These are phyloP conservation scores for Catharus ustulatus DNA, from an alignment of 2,797 vertebrate species.

Conservation along the genomic window DNA sequence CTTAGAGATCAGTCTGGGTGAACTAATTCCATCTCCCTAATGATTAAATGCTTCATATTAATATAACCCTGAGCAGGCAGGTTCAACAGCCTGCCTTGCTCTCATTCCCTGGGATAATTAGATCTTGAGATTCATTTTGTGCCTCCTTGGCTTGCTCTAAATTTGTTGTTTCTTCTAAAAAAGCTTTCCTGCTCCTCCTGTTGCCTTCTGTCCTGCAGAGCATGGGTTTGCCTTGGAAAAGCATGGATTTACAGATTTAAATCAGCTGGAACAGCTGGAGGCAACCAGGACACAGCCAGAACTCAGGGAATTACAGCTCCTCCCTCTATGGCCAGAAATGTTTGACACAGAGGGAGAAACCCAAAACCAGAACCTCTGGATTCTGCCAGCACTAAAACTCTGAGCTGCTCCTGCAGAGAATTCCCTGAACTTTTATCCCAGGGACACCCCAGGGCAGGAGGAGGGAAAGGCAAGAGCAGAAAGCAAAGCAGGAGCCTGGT, in stretches of 20 bases:
- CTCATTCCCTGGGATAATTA: constrained; percentile 31
- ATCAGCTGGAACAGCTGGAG: background rate
- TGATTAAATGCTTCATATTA: constrained; percentile 65
- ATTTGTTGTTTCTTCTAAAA: background rate
- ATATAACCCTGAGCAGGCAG: constrained; percentile 28
- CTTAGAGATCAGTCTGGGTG: constrained; percentile 43
- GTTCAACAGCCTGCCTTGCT: constrained; percentile 14
- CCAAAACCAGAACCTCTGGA: background rate
- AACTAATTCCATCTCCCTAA: constrained; percentile 61
- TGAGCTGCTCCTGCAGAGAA: background rate
- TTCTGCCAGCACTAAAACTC: background rate
- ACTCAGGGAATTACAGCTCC: accelerated
- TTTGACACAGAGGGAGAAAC: background rate
- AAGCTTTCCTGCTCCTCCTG: background rate
- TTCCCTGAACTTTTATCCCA: background rate
- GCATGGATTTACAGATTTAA: accelerated
- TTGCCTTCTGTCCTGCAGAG: background rate
- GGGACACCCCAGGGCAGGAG: background rate
- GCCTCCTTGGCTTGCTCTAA: background rate
- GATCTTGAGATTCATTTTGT: background rate
- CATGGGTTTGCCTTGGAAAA: background rate
- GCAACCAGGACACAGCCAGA: background rate
- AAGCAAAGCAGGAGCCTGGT: background rate
- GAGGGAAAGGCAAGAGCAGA: background rate
- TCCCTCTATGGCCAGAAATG: accelerated